Base-by-base conservation (phyloP, 2,888 invertebrate genomes). In the Syrista parreyssii region DNA sequence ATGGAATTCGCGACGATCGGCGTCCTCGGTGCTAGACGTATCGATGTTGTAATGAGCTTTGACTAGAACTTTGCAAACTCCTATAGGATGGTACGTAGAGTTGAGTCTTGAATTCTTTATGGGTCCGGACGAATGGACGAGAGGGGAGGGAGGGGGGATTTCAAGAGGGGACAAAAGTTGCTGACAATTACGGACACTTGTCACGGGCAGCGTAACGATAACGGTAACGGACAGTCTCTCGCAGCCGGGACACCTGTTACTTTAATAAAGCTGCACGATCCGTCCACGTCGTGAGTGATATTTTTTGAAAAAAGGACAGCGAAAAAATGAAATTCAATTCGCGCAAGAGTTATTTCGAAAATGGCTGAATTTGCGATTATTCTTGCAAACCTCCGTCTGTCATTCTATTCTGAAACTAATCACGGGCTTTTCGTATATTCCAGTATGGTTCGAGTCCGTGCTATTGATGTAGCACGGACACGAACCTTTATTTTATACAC, bases 71-170 rank as follows among this genome's bases (percentile, higher is more conserved):
- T 55, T 15, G 9, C 55, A 55, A 55, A 23, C 23, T 55, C 23
- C 9, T 9, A 9, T 55, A 55, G 23, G 55, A 55, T 9, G 15
- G 23, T 23, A 55, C 55, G 55, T 23, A 9, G 23, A 23, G 55
- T 55, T 23, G 2, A 23, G 55, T 55, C 55, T 55, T 55, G 55
- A 23, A 55, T 55, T 23, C 23, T 55, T 55, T 55, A 80, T 79
- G 82, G 82, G 80, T 79, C 77, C 71, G 34, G 68, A 33, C 75
- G 33, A 72, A 77, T 75, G 68, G 73, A 68, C 15, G 40, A 68
- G 34, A 34, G 71, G 1, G 36, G 11, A 76, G 76, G 76, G 69
- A 76, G 71, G 68, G 73, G 77, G 74, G 76, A 68, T 75, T 76
- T 75, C 55, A 76, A 75, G 79, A 74, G 78, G 78, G 77, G 80